Evolutionary conservation across 2,888 invertebrate species (phyloP).

Genomic region (Tanypteryx hageni): DNA sequence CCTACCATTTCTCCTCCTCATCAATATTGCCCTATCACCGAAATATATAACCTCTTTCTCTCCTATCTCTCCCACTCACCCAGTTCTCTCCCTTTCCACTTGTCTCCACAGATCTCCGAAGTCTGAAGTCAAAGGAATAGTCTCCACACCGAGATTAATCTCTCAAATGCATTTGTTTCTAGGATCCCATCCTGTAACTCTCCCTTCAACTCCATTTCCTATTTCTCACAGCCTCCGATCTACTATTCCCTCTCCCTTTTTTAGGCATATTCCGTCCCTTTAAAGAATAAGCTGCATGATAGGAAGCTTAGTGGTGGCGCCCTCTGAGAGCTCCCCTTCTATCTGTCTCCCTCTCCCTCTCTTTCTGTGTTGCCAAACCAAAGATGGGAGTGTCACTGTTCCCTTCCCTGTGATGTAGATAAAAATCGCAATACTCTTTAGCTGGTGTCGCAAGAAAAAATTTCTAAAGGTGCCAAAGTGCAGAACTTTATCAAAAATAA

Average conservation of each 20-base stretch:
- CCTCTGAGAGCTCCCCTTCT: background rate
- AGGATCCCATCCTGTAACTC: background rate
- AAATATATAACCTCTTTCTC: background rate
- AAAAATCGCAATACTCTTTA: no score
- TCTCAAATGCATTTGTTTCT: constrained; percentile 26
- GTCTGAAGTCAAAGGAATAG: constrained; percentile 13
- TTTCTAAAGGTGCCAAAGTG: no score
- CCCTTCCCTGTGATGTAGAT: no score
- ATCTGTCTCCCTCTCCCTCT: no score
- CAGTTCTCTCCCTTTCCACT: background rate
- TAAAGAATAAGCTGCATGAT: background rate
- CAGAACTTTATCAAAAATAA: no score
- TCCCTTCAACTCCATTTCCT: background rate
- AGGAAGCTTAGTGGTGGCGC: background rate
- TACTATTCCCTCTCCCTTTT: background rate
- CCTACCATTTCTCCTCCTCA: background rate
- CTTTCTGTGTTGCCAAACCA: no score
- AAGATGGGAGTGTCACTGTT: no score
- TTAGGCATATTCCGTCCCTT: background rate
- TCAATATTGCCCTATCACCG: background rate
- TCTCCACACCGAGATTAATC: constrained; percentile 18
- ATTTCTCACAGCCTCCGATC: background rate
- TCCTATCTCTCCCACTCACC: background rate
- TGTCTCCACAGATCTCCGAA: background rate
- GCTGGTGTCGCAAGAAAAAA: no score